Conservation (phyloP, 2,797 vertebrate genomes). For the Amblyraja radiata region DNA sequence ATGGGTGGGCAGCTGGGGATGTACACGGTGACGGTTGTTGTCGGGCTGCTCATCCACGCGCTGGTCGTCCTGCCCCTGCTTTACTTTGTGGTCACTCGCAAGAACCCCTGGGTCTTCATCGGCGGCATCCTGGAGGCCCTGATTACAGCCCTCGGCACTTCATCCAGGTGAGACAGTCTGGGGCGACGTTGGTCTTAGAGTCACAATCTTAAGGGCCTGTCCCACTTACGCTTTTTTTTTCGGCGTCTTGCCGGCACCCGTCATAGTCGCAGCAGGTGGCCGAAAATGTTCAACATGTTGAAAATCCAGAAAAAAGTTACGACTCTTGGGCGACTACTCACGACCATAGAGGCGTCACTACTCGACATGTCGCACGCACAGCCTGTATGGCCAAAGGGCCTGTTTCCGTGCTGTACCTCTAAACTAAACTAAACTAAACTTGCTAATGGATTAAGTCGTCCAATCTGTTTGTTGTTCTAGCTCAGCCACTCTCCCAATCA, state of each 20-base stretch:
- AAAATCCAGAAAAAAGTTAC: too few species aligned
- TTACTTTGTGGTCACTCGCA: constrained; percentile 81
- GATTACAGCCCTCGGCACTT: constrained; percentile 88
- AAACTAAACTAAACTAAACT: not conserved
- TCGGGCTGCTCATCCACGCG: constrained; percentile 84
- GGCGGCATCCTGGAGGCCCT: constrained; percentile 87
- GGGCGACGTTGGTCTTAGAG: too few species aligned
- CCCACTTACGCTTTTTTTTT: too few species aligned
- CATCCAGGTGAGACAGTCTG: constrained; percentile 71
- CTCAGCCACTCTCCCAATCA: constrained; percentile 91
- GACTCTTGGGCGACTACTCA: too few species aligned
- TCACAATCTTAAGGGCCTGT: too few species aligned
- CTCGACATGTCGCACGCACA: too few species aligned
- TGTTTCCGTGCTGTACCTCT: too few species aligned
- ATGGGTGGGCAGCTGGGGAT: constrained; percentile 88
- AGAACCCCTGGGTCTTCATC: constrained; percentile 83
- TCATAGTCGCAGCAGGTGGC: too few species aligned
- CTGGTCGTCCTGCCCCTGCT: constrained; percentile 80
- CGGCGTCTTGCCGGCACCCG: too few species aligned
- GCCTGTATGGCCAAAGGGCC: too few species aligned
- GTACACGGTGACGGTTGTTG: constrained; percentile 83
- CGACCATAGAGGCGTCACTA: too few species aligned
- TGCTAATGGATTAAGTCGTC: not conserved
- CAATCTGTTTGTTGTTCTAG: constrained; percentile 51
- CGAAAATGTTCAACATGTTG: too few species aligned